A percentile compares a stretch with the other conserved stretches of the same genome.
These are phyloP conservation scores for Drosophila birchii DNA, from an alignment of 2,888 invertebrate species.

Conservation along the genomic window DNA sequence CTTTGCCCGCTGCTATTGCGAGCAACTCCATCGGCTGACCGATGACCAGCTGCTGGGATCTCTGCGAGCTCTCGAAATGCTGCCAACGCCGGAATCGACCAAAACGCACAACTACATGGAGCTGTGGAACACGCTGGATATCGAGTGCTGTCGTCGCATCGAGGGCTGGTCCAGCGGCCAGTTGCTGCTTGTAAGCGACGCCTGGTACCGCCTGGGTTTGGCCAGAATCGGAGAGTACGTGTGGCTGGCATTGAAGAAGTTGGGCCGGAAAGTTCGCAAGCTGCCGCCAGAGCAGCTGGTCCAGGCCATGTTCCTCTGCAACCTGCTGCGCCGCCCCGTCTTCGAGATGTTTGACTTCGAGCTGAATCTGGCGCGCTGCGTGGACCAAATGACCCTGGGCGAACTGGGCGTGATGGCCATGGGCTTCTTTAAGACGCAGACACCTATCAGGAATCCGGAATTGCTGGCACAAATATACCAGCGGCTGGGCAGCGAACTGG, in stretches of 20 bases:
- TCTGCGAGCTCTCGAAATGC: conserved; percentile 85
- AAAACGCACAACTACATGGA: conserved; percentile 87
- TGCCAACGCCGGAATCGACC: conserved; percentile 86
- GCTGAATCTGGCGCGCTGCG: conserved; percentile 85
- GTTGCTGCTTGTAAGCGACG: conserved; percentile 87
- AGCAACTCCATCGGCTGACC: conserved; percentile 86
- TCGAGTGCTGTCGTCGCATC: conserved; percentile 86
- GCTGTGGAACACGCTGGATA: conserved; percentile 89
- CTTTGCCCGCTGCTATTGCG: conserved; percentile 83
- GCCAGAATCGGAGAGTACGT: conserved; percentile 87
- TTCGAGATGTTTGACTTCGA: conserved; percentile 89
- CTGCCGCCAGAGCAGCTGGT: conserved; percentile 88
- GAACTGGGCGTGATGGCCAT: conserved; percentile 90
- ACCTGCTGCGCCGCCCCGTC: conserved; percentile 86
- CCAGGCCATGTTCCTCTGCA: conserved; percentile 89
- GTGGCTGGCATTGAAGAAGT: conserved; percentile 86
- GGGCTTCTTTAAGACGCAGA: conserved; percentile 92
- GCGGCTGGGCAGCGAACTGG: conserved; percentile 85
- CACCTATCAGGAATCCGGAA: conserved; percentile 86
- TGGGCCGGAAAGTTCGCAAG: conserved; percentile 86
- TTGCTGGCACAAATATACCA: conserved; percentile 86
- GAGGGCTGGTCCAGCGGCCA: conserved; percentile 86
- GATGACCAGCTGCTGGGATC: conserved; percentile 87
- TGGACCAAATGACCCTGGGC: conserved; percentile 87
- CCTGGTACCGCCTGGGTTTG: conserved; percentile 88